Evolutionary conservation across 1,140 invertebrate genomes (phyloP), one percentile per base, ranked within the genome.

Genomic region (Spodoptera frugiperda): DNA sequence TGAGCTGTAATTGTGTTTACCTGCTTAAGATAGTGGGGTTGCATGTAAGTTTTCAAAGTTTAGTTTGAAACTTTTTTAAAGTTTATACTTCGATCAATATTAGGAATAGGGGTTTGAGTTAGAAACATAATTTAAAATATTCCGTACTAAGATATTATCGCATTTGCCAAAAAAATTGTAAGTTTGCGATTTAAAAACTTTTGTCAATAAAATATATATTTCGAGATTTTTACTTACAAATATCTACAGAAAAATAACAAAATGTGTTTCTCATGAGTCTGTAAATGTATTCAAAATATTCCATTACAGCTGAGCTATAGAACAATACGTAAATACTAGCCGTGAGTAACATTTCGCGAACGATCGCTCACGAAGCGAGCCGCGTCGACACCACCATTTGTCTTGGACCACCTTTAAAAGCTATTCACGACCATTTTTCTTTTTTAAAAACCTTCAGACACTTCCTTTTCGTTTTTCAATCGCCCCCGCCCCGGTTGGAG

Each of bases 401-500:
- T 91, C 89, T 90, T 77, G 73, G 68, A 82, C 79, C 88, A 91
- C 89, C 89, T 90, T 91, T 90, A 90, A 91, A 89, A 90, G 91
- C 91, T 90, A 91, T 92, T 89, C 89, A 83, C 81, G 79, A 85
- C 85, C 91, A 93, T 93, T 92, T 89, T 83, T 93, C 91, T 93
- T 91, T 86, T 92, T 93, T 93, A 90, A 91, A 92, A 93, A 91
- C 91, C 91, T 91, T 90, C 83, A 91, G 91, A 91, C 89, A 89
- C 84, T 89, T 90, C 89, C 89, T 88, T 86, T 91, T 89, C 91
- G 90, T 92, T 93, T 93, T 93, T 93, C 91, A 93, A 93, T 93
- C 89, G 89, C 82, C 76, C 85, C 59, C 84, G 78, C 79, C 51
- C 77, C 77, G 80, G 61, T 68, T 81, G 83, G 86, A 85, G 86